Percentiles rank a stretch among this genome's conserved stretches.
phyloP scores from a whole-genome alignment of 2,888 invertebrate species.

The Anticlea derivata region DNA sequence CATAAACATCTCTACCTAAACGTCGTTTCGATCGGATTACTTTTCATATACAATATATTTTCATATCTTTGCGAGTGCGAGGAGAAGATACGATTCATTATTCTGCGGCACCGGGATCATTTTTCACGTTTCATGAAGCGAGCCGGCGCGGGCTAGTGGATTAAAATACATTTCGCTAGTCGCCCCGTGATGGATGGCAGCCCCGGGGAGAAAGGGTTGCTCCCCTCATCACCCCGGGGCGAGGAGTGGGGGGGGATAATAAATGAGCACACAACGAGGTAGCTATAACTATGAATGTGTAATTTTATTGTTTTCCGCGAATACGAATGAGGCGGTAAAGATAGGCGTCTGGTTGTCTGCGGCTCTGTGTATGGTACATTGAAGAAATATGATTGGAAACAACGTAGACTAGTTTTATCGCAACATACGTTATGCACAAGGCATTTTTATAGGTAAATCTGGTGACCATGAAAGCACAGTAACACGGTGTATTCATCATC shows the following conservation, averaged over 20 bases:
- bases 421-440: too few relatives aligned
- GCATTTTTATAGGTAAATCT: too few relatives aligned
- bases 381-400: slow-evolving; percentile 3
- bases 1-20: slow-evolving; percentile 20
- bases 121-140: slow-evolving; percentile 83
- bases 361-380: not conserved
- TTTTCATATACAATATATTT: not conserved
- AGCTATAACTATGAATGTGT: slow-evolving; percentile 59
- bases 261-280: slow-evolving; percentile 50
- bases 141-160: slow-evolving; percentile 72
- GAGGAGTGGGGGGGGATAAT: slow-evolving; percentile 34
- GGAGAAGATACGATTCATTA: slow-evolving; percentile 34
- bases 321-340: slow-evolving; percentile 29
- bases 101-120: slow-evolving; percentile 57
- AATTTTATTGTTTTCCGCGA: slow-evolving; percentile 47
- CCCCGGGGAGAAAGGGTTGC: slow-evolving; percentile 70
- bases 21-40: slow-evolving; percentile 22
- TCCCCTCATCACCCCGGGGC: slow-evolving; percentile 31
- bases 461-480: not conserved
- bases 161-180: slow-evolving; percentile 82
- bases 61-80: slow-evolving; percentile 33
- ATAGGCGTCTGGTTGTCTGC: slow-evolving; percentile 32
- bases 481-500: too few relatives aligned
- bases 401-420: not conserved
- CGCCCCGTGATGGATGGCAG: slow-evolving; percentile 72